These are phyloP conservation scores for Xanthorhoe designata DNA, from an alignment of 2,888 invertebrate species.

Conservation along the genomic window DNA sequence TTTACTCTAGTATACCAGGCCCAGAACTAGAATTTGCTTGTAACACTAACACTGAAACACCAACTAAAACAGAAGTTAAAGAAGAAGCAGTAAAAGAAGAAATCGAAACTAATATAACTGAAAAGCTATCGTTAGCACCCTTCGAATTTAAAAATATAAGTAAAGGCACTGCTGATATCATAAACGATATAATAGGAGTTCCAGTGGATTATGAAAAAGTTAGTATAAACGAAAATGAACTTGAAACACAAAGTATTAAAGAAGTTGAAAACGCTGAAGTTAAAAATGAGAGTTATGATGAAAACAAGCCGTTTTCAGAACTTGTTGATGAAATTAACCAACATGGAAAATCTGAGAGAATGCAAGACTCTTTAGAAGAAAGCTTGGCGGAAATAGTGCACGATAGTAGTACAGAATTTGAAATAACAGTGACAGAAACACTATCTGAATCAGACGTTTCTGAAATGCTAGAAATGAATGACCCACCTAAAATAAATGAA, in stretches of 20 bases:
- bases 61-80: slow-evolving; percentile 4
- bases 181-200: slow-evolving; percentile 36
- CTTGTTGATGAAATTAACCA: slow-evolving; percentile 54
- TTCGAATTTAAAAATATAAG: slow-evolving; percentile 35
- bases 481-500: slow-evolving; percentile 39
- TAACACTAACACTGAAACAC: slow-evolving; percentile 54
- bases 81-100: slow-evolving; percentile 8
- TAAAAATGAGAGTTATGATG: slow-evolving; percentile 44
- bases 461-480: slow-evolving; percentile 29
- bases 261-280: slow-evolving; percentile 8
- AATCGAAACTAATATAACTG: slow-evolving; percentile 5
- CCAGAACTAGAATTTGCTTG: slow-evolving; percentile 82
- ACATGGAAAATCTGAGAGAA: slow-evolving; percentile 51
- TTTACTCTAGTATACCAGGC: slow-evolving; percentile 78
- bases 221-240: not conserved
- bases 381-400: slow-evolving; percentile 33
- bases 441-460: slow-evolving; percentile 63
- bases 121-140: slow-evolving; percentile 3
- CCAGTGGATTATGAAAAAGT: slow-evolving; percentile 10
- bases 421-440: slow-evolving; percentile 70
- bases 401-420: slow-evolving; percentile 46
- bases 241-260: not conserved
- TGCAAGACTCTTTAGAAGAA: slow-evolving; percentile 25
- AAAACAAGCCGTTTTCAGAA: slow-evolving; percentile 55
- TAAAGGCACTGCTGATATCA: slow-evolving; percentile 31